Conservation (phyloP, 2,113 vertebrate species). For the Cyanoramphus novaezelandiae region DNA sequence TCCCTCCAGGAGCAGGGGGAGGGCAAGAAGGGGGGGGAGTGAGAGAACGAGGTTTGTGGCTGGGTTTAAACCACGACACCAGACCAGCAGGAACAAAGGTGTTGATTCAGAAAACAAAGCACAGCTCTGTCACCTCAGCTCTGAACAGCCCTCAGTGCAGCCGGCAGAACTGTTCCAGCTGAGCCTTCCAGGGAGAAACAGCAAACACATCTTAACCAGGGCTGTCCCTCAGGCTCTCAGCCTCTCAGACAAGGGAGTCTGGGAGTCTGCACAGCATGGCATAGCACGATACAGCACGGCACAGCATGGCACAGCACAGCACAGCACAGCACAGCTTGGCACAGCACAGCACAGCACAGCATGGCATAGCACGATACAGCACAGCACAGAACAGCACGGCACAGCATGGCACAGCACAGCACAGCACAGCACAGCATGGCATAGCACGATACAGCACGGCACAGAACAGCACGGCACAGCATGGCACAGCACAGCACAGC, state of each 20-base stretch:
- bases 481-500: accelerated
- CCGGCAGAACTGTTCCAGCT: not conserved
- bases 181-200: not conserved
- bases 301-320: accelerated
- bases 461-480: accelerated
- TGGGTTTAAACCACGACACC: no score
- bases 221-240: not conserved
- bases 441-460: accelerated
- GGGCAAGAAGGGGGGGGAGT: no score
- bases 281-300: accelerated
- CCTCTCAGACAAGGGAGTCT: no score
- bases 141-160: accelerated
- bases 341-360: accelerated
- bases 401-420: accelerated
- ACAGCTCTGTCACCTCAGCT: accelerated
- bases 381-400: no score
- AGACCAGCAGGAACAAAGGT: not conserved
- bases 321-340: accelerated
- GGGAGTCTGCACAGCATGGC: not conserved
- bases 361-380: accelerated
- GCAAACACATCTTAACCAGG: accelerated
- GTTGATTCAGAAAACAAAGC: not conserved
- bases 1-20: no score
- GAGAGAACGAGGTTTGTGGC: no score
- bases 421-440: accelerated